Percentiles rank a stretch among this genome's conserved stretches.
These are phyloP conservation scores for Osedax fenrisi DNA, from an alignment of 2,888 invertebrate species.

Conservation along the genomic window DNA sequence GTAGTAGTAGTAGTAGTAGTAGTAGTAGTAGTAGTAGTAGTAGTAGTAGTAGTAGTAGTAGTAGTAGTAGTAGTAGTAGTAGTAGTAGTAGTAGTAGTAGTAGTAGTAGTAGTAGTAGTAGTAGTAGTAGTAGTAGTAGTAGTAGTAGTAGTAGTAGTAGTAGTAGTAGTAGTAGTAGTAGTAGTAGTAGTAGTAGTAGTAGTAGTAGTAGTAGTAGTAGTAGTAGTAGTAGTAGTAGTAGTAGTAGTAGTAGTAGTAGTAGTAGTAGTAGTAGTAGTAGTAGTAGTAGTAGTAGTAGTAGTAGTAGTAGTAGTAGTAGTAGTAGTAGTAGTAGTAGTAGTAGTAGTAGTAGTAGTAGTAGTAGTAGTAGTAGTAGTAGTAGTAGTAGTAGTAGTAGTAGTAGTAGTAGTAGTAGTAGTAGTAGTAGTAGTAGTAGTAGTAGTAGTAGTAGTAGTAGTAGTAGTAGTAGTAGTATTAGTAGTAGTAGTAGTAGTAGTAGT, in stretches of 20 bases:
- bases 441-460: slow-evolving; percentile 21
- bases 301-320: slow-evolving; percentile 31
- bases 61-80: slow-evolving; percentile 35
- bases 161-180: slow-evolving; percentile 16
- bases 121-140: slow-evolving; percentile 9
- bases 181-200: slow-evolving; percentile 27
- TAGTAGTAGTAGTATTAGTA: too few species aligned
- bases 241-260: slow-evolving; percentile 17
- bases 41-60: neutral
- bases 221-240: slow-evolving; percentile 19
- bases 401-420: slow-evolving; percentile 27
- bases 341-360: slow-evolving; percentile 17
- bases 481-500: slow-evolving; percentile 23
- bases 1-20: neutral
- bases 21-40: neutral
- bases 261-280: slow-evolving; percentile 22
- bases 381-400: slow-evolving; percentile 16
- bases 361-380: slow-evolving; percentile 23
- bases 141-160: neutral
- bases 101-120: neutral
- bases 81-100: slow-evolving; percentile 35
- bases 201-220: slow-evolving; percentile 31
- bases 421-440: slow-evolving; percentile 31
- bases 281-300: slow-evolving; percentile 24
- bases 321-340: slow-evolving; percentile 18